phyloP scores from a whole-genome alignment of 2,113 vertebrate genomes.

The Chaetodon auriga region DNA sequence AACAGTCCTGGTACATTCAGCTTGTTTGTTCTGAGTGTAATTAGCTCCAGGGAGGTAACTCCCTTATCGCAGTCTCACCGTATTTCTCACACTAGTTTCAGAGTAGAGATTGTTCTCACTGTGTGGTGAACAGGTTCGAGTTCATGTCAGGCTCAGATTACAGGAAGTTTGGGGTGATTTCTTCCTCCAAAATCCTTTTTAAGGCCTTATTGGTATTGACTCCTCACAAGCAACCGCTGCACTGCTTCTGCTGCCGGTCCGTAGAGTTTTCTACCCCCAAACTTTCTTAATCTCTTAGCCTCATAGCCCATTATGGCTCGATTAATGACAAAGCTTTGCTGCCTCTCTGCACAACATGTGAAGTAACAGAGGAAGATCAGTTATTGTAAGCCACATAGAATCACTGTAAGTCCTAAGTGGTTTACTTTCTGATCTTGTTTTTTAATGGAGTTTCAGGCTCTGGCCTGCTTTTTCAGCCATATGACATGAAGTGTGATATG shows the following conservation, averaged over 20 bases:
- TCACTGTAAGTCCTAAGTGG: background rate
- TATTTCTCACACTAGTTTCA: constrained; percentile 5
- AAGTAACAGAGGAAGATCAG: background rate
- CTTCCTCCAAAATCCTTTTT: background rate
- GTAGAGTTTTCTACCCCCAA: background rate
- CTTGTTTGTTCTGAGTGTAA: background rate
- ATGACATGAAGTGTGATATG: constrained; percentile 1
- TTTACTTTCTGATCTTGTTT: background rate
- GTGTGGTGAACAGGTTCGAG: background rate
- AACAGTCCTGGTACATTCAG: background rate
- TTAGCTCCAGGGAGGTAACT: background rate
- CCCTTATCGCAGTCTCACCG: constrained; percentile 14
- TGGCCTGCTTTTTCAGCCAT: background rate
- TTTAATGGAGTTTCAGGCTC: background rate
- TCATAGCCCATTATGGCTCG: background rate
- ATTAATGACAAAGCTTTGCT: background rate
- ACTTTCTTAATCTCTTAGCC: background rate
- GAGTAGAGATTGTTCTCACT: background rate
- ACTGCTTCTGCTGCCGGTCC: background rate
- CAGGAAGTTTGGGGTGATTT: constrained; percentile 1
- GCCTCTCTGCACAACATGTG: background rate
- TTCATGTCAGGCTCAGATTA: background rate
- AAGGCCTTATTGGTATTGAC: background rate
- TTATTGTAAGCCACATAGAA: background rate
- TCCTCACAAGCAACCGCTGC: background rate